phyloP scores from a whole-genome alignment of 2,888 invertebrate genomes.

The Agrotis clavis region DNA sequence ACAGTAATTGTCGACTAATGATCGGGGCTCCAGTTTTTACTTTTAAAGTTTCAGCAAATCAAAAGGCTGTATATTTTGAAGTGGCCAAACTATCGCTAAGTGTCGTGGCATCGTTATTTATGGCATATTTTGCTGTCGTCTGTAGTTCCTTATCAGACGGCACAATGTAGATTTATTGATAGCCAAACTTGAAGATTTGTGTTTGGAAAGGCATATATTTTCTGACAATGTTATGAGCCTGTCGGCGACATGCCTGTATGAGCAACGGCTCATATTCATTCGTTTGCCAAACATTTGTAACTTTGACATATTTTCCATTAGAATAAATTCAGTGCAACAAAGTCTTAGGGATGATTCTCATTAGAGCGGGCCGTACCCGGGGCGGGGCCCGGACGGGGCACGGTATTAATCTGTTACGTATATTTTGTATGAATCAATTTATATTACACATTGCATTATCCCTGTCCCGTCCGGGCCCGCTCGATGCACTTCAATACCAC shows the following conservation, averaged over 20 bases:
- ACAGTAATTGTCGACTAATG: constrained; percentile 77
- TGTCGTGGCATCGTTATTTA: constrained; percentile 51
- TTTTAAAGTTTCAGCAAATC: constrained; percentile 45
- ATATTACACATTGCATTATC: too few relatives aligned
- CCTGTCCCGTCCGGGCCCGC: too few relatives aligned
- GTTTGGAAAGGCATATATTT: constrained; percentile 52
- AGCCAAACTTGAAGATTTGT: constrained; percentile 55
- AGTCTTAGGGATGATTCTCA: too few relatives aligned
- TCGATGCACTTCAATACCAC: too few relatives aligned
- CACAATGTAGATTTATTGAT: constrained; percentile 66
- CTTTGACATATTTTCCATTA: neutral
- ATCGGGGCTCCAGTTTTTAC: constrained; percentile 63
- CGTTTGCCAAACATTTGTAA: constrained; percentile 4
- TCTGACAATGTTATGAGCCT: constrained; percentile 21
- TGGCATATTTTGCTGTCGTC: constrained; percentile 44
- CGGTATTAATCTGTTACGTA: too few relatives aligned
- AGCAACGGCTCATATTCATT: constrained; percentile 8
- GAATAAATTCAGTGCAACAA: neutral
- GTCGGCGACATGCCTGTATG: too few relatives aligned
- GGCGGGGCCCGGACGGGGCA: too few relatives aligned
- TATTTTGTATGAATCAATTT: too few relatives aligned
- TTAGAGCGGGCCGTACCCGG: too few relatives aligned
- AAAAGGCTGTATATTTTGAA: constrained; percentile 36
- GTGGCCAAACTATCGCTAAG: constrained; percentile 38
- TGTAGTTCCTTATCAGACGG: constrained; percentile 62